Base-by-base conservation (phyloP, 2,797 vertebrate genomes). In the Cygnus olor region DNA sequence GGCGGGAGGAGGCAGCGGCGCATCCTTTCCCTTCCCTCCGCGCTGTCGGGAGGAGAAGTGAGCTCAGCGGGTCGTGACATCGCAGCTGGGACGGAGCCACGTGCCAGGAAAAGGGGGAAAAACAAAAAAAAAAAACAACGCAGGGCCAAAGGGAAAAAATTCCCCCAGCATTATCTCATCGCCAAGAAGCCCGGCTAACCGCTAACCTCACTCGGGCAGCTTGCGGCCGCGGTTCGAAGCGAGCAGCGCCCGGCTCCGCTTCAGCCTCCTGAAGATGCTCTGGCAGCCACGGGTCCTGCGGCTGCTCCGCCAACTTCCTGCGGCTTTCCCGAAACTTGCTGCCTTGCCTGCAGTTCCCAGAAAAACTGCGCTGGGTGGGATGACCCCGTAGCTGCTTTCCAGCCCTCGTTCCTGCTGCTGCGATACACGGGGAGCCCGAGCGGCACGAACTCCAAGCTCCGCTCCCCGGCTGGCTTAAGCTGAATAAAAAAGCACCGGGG, bases 141-240 rank as follows among this genome's bases (percentile, higher is more conserved):
- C 18, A 28, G 38, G 85, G 72, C 65, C n/a, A 53, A 82, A 73
- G 88, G 65, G 66, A 73, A 42, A 42, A 28, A 57, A 88, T 88
- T 93, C 80, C 51, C 70, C 24, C 18, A 68, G 78, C 36, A 42
- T 90, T 84, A 45, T 64, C 93, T 94, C 56, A 64, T 86, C 3
- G 20, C 44, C 0, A 0, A 51, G 83, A 49, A 49, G 47, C 47
- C 47, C 47, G 22, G 47, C 22, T 24, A 4, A 24, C 22, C 47
- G 47, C 22, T 24, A 7, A 49, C 22, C 47, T 49, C 47, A 24
- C 22, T 22, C 22, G 47, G 47, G 70, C 63, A 86, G 66, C 72
- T 20, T 4, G 1, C 30, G 44, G 3, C 38, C 5, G 15, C 10
- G 2, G 69, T 65, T 51, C n/a, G 0, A 2, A 77, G 72, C 3